Percentiles rank a stretch among this genome's conserved stretches.
Conservation (phyloP, 2,888 invertebrate genomes). For the Cephalotes varians region DNA sequence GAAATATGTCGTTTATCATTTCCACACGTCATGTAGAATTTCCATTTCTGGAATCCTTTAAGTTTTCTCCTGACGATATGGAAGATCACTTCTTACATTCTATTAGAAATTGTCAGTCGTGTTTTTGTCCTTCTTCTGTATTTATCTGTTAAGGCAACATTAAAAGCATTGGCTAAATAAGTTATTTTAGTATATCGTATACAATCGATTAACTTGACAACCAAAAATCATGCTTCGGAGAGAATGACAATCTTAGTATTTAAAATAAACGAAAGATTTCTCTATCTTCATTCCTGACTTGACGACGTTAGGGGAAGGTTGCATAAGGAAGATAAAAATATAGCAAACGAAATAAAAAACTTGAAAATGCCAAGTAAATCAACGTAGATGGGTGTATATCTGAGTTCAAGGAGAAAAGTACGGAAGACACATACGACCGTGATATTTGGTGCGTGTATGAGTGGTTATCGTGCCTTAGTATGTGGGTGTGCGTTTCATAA, state of each 20-base stretch:
- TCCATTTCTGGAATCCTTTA: too few species aligned
- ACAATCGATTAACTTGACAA: too few species aligned
- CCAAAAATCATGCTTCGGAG: too few species aligned
- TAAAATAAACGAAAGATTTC: constrained; percentile 40
- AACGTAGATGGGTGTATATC: constrained; percentile 51
- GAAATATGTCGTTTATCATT: not conserved
- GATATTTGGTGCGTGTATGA: constrained; percentile 56
- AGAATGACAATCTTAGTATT: too few species aligned
- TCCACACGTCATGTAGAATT: not conserved
- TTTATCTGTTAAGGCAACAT: too few species aligned
- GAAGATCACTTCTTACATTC: too few species aligned
- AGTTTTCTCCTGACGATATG: too few species aligned
- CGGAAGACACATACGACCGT: constrained; percentile 66
- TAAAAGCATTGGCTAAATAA: too few species aligned
- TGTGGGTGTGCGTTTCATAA: constrained; percentile 67
- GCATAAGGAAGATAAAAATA: constrained; percentile 74
- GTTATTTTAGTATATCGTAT: too few species aligned
- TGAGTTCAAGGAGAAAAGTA: constrained; percentile 59
- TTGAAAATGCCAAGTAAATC: constrained; percentile 71
- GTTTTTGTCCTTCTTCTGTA: too few species aligned
- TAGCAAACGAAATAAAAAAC: constrained; percentile 77
- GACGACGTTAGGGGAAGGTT: constrained; percentile 33
- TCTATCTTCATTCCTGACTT: constrained; percentile 4
- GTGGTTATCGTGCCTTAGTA: constrained; percentile 37
- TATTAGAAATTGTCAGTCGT: too few species aligned